Percentiles rank a stretch among this genome's conserved stretches.
These are phyloP conservation scores for Nymphalis c-album DNA, from an alignment of 2,888 invertebrate genomes.

Conservation along the genomic window DNA sequence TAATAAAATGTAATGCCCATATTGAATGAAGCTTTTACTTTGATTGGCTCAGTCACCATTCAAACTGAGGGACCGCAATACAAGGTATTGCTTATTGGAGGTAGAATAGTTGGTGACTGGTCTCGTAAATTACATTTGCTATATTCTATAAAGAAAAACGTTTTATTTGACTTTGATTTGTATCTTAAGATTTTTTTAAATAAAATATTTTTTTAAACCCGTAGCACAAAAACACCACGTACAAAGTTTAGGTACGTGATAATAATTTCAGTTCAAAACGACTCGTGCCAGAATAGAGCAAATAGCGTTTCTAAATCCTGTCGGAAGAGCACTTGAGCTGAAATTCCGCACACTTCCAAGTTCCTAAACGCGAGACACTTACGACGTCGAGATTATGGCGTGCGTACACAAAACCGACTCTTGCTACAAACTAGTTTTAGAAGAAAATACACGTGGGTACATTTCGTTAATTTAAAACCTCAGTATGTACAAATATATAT, in stretches of 20 bases:
- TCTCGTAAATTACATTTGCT: no score
- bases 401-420: slow-evolving; percentile 24
- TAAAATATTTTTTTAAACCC: slow-evolving; percentile 6
- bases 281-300: slow-evolving; percentile 29
- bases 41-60: no score
- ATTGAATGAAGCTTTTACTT: neutral
- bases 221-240: slow-evolving; percentile 23
- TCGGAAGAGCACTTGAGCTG: slow-evolving; percentile 34
- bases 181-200: neutral
- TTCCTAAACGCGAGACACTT: slow-evolving; percentile 30
- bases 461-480: slow-evolving; percentile 8
- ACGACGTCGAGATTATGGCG: slow-evolving; percentile 28
- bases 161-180: no score
- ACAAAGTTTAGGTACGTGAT: slow-evolving; percentile 31
- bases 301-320: slow-evolving; percentile 36
- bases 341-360: slow-evolving; percentile 29
- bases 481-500: no score
- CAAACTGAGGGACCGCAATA: no score
- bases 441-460: slow-evolving; percentile 12
- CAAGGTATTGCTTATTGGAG: no score
- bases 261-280: slow-evolving; percentile 33
- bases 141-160: no score
- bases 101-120: no score
- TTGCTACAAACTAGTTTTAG: slow-evolving; percentile 19
- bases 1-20: neutral